Base-by-base conservation (phyloP, 2,113 vertebrate species). In the Pelecanus crispus region DNA sequence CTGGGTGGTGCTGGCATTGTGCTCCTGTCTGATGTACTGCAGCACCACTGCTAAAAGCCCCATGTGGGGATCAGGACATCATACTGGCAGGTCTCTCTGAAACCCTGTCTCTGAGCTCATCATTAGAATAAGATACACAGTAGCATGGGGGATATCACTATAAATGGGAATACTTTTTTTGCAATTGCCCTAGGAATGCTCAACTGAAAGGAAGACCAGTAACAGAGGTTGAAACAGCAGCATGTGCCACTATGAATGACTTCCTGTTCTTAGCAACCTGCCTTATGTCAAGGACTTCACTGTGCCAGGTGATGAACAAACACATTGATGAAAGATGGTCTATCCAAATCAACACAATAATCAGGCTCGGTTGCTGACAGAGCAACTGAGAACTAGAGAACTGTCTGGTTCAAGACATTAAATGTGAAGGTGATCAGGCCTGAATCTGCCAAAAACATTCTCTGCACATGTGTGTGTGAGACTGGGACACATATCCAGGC, bases 391-490 rank as follows among this genome's bases (percentile, higher is more conserved):
- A 44, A 44, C 42, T 13, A 44, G 42, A 44, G 42, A 83, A 71
- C 32, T 31, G 42, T 66, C 13, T 17, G 15, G 18, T 52, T 66
- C 50, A 45, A 19, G 21, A 7, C 13, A 65, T 18, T 65, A 45
- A 65, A 86, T 0, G 4, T 52, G 31, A 28, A 89, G 79, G 21
- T 34, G 20, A 38, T 79, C 47, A 42, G 59, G 19, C 9, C 12
- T 34, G 25, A 73, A 52, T 45, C 38, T 66, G 40, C 40, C 7
- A 42, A 65, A 86, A 74, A 6, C 31, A 21, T 32, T 38, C 10
- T 86, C 5, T 58, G 42, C 0, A 0, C 7, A 2, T 15, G 22
- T 20, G 7, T n/a, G 7, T 21, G 26, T 9, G 22, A 50, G 12
- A 42, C 26, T 21, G 31, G 45, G 34, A 49, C 31, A 38, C 4